A percentile compares a stretch with the other conserved stretches of the same genome.
Conservation (phyloP, 1,140 invertebrate species). For the Diorhabda carinulata region DNA sequence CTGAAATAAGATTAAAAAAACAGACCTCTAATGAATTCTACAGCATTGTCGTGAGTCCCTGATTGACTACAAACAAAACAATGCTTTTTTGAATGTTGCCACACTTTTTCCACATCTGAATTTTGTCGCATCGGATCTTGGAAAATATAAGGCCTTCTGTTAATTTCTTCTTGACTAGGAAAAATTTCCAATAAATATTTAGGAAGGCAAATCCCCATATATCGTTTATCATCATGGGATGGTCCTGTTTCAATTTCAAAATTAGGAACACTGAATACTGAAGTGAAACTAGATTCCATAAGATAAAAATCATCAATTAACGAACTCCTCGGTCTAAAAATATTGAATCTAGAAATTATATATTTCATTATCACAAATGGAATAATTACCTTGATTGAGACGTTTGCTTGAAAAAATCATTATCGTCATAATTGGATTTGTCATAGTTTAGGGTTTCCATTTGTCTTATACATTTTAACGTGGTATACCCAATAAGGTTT, state of each 20-base stretch:
- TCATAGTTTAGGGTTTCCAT: slow-evolving; percentile 27
- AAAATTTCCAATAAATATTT: slow-evolving; percentile 65
- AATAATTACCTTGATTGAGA: slow-evolving; percentile 25
- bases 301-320: slow-evolving; percentile 20
- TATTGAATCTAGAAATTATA: slow-evolving; percentile 3
- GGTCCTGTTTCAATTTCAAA: slow-evolving; percentile 27
- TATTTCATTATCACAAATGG: too few relatives aligned
- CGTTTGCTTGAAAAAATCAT: slow-evolving; percentile 25
- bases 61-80: slow-evolving; percentile 24
- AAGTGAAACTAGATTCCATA: slow-evolving; percentile 29
- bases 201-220: slow-evolving; percentile 78
- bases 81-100: slow-evolving; percentile 20
- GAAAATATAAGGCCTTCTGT: slow-evolving; percentile 16
- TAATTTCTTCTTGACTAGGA: slow-evolving; percentile 51
- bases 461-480: slow-evolving; percentile 60
- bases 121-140: slow-evolving; percentile 11
- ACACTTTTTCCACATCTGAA: slow-evolving; percentile 4
- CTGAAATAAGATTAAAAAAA: too few relatives aligned
- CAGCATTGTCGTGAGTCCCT: background rate
- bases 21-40: slow-evolving; percentile 22
- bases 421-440: slow-evolving; percentile 22
- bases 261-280: slow-evolving; percentile 32
- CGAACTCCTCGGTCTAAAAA: slow-evolving; percentile 5
- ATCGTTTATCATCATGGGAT: slow-evolving; percentile 51
- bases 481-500: slow-evolving; percentile 78